phyloP scores from a whole-genome alignment of 2,888 invertebrate species.

The Periphyllus acericola region DNA sequence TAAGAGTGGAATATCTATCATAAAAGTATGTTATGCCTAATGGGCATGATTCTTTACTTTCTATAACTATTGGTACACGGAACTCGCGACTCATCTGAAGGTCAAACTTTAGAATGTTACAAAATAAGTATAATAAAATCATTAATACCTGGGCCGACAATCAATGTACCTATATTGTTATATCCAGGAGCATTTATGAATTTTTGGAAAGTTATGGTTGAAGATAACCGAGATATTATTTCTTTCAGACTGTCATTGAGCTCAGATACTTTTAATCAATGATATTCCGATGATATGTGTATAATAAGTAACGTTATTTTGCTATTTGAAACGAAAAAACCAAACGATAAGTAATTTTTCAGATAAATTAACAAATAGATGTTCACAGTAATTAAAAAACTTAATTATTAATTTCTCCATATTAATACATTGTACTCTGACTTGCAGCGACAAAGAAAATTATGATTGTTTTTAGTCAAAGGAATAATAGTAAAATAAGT shows the following conservation, averaged over 20 bases:
- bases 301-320: not conserved
- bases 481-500: too few relatives aligned
- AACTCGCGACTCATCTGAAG: slow-evolving; percentile 7
- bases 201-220: slow-evolving; percentile 9
- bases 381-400: too few relatives aligned
- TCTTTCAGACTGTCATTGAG: not conserved
- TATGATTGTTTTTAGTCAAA: too few relatives aligned
- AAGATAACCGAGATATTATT: slow-evolving; percentile 3
- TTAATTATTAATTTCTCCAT: too few relatives aligned
- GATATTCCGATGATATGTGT: not conserved
- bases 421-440: too few relatives aligned
- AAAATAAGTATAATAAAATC: slow-evolving; percentile 20
- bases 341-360: not conserved
- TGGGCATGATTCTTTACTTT: slow-evolving; percentile 3
- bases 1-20: slow-evolving; percentile 17
- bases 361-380: too few relatives aligned
- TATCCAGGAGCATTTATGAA: slow-evolving; percentile 31
- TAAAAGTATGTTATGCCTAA: not conserved
- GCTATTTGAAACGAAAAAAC: not conserved
- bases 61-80: slow-evolving; percentile 11
- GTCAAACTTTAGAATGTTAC: slow-evolving; percentile 48
- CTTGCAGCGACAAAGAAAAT: too few relatives aligned
- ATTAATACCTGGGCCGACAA: not conserved
- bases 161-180: not conserved
- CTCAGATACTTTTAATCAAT: not conserved